Conservation (phyloP, 2,797 vertebrate species). For the Coracias cyanogaster region DNA sequence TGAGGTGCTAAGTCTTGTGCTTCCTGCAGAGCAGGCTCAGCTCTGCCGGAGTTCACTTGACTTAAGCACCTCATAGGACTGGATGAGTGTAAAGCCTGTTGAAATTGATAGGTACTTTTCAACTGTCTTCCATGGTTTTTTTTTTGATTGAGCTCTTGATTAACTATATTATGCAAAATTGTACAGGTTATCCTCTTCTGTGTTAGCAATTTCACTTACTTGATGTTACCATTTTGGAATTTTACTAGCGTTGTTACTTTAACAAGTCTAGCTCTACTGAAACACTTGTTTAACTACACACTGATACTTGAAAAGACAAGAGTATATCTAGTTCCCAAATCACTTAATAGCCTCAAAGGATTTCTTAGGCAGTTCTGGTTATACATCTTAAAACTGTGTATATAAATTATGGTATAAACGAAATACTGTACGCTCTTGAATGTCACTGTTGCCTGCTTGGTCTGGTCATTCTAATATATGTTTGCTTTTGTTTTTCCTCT, state of each 20-base stretch:
- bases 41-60: neutral
- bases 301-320: neutral
- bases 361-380: neutral
- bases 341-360: neutral
- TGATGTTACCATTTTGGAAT: neutral
- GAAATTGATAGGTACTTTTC: slow-evolving; percentile 24
- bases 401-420: neutral
- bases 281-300: neutral
- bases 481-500: slow-evolving; percentile 1
- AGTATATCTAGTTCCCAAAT: neutral
- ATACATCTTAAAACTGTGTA: neutral
- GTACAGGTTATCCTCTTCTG: neutral
- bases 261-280: neutral
- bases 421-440: neutral
- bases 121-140: neutral
- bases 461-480: neutral
- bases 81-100: neutral
- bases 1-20: neutral
- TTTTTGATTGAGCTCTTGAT: neutral
- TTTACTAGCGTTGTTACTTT: neutral
- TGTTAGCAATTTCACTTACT: neutral
- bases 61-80: neutral
- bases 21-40: neutral
- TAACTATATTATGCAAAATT: neutral
- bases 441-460: neutral